Conservation (phyloP, 2,888 invertebrate genomes). For the Apotomis capreana region DNA sequence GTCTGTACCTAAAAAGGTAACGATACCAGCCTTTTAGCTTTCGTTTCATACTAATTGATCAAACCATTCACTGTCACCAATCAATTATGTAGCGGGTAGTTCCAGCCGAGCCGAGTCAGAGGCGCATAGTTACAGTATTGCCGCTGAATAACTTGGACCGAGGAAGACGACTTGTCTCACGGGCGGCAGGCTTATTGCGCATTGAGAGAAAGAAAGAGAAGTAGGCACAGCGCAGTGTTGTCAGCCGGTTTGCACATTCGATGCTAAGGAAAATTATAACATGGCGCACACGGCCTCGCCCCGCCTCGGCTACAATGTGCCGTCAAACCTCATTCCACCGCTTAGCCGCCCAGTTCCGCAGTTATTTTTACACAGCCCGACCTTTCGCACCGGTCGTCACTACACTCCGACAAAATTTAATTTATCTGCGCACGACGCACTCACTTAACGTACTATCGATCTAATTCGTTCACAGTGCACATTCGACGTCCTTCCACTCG, state of each 20-base stretch:
- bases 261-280: constrained; percentile 82
- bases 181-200: constrained; percentile 62
- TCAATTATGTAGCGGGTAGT: constrained; percentile 10
- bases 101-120: constrained; percentile 12
- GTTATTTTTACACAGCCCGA: constrained; percentile 83
- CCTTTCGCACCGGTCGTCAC: constrained; percentile 83
- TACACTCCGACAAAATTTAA: constrained; percentile 73
- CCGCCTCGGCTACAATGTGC: constrained; percentile 82
- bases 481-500: constrained; percentile 46
- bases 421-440: constrained; percentile 72
- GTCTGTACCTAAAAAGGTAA: no score
- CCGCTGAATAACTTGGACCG: constrained; percentile 27
- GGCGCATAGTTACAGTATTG: constrained; percentile 14
- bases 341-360: constrained; percentile 82
- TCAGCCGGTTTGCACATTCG: constrained; percentile 79
- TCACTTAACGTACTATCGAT: constrained; percentile 65
- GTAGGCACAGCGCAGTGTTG: constrained; percentile 72
- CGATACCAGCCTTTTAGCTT: background rate
- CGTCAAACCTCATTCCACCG: constrained; percentile 83
- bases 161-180: constrained; percentile 50
- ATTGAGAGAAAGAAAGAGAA: constrained; percentile 78
- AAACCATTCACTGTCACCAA: constrained; percentile 26
- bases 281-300: constrained; percentile 81
- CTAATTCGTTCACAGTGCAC: constrained; percentile 60
- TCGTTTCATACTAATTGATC: constrained; percentile 8